Conservation (phyloP, 2,797 vertebrate species). For the Chloroceryle inda region DNA sequence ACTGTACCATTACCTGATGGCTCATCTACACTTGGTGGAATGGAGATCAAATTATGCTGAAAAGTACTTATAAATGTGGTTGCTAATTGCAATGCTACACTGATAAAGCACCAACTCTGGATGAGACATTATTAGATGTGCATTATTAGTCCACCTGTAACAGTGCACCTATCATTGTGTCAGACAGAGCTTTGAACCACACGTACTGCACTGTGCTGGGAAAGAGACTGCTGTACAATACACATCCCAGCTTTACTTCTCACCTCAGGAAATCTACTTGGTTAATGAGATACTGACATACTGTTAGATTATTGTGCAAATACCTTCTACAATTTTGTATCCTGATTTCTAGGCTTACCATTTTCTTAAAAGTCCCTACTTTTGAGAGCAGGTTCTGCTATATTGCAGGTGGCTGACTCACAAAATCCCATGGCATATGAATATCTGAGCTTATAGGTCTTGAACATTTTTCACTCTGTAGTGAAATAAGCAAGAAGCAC, state of each 20-base stretch:
- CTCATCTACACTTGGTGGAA: neutral
- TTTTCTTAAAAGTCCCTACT: neutral
- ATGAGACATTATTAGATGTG: accelerated
- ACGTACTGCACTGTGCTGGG: neutral
- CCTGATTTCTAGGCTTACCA: neutral
- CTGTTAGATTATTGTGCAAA: neutral
- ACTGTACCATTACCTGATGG: neutral
- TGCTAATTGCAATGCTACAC: neutral
- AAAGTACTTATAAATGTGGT: neutral
- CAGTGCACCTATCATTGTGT: neutral
- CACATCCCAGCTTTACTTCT: neutral
- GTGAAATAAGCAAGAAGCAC: neutral
- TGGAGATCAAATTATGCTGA: neutral
- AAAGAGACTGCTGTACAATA: neutral
- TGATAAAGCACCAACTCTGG: neutral
- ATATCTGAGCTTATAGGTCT: neutral
- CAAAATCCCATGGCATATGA: neutral
- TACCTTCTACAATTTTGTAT: neutral
- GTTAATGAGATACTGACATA: neutral
- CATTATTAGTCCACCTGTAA: neutral
- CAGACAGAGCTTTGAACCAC: neutral
- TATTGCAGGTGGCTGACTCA: neutral
- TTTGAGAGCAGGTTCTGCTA: neutral
- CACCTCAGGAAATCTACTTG: neutral
- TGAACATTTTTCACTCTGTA: neutral